phyloP scores from a whole-genome alignment of 2,797 vertebrate species.

The Bufotes viridis region DNA sequence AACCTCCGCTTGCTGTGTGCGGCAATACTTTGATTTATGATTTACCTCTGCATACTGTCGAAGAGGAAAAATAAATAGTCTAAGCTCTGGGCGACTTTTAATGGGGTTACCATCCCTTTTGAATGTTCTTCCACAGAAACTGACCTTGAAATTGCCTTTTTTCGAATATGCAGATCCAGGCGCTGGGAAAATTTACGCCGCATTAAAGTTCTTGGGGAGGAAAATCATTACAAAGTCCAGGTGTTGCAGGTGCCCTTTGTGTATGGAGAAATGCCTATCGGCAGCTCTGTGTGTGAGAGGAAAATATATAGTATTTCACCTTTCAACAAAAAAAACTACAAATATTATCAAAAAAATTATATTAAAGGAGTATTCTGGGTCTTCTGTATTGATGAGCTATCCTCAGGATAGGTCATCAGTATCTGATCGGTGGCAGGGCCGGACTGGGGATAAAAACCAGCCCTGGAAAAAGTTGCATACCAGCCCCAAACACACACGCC shows the following conservation, averaged over 20 bases:
- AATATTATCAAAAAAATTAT: neutral
- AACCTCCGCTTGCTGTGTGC: conserved; percentile 74
- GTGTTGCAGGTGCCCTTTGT: conserved; percentile 63
- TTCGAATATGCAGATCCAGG: conserved; percentile 79
- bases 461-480: no score
- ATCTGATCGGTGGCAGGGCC: no score
- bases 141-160: conserved; percentile 83
- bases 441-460: no score
- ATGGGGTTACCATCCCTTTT: conserved; percentile 73
- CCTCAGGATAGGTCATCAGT: no score
- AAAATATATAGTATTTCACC: neutral
- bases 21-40: conserved; percentile 76
- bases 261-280: conserved; percentile 52
- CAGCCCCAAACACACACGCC: no score
- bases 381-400: no score
- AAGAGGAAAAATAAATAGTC: conserved; percentile 80
- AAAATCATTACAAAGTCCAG: conserved; percentile 66
- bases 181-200: conserved; percentile 69
- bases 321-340: neutral
- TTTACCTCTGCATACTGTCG: conserved; percentile 68
- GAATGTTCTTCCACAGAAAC: conserved; percentile 71
- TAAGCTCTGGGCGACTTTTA: conserved; percentile 76
- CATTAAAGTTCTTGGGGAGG: conserved; percentile 70
- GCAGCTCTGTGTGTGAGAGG: conserved; percentile 31
- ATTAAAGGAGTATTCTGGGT: neutral